These are phyloP conservation scores for Oncorhynchus masou DNA, from an alignment of 2,113 vertebrate species.

Conservation along the genomic window DNA sequence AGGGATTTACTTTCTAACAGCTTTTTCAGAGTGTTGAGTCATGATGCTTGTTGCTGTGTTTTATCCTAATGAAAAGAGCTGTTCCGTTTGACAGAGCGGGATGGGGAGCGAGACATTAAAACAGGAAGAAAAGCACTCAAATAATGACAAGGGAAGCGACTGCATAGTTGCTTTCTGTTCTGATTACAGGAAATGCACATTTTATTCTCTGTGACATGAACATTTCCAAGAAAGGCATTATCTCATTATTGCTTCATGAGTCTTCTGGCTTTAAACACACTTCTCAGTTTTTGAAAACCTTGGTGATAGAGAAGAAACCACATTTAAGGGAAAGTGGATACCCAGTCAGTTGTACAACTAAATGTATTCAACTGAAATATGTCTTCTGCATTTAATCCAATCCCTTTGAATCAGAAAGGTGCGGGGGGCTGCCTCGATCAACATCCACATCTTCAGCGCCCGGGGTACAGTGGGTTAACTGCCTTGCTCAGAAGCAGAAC, in stretches of 20 bases:
- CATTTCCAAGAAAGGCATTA: neutral
- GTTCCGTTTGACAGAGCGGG: neutral
- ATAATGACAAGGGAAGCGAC: conserved; percentile 42
- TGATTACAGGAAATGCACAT: conserved; percentile 39
- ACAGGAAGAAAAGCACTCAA: conserved; percentile 36
- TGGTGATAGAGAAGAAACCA: neutral
- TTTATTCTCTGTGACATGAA: neutral
- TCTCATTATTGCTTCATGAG: conserved; percentile 1
- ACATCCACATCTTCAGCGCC: too few relatives aligned
- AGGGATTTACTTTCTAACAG: neutral
- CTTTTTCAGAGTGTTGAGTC: neutral
- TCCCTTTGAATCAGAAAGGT: too few relatives aligned
- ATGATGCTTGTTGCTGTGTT: neutral
- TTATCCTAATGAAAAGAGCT: neutral
- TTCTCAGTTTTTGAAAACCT: neutral
- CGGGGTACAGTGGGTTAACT: too few relatives aligned
- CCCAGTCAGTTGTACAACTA: too few relatives aligned
- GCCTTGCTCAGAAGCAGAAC: too few relatives aligned
- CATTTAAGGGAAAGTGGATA: neutral
- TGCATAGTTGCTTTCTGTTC: conserved; percentile 46
- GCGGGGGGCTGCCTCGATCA: too few relatives aligned
- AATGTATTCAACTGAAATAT: too few relatives aligned
- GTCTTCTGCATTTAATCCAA: too few relatives aligned
- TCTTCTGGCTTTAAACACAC: neutral
- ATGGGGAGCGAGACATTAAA: neutral